Evolutionary conservation across 2,888 invertebrate species (phyloP), one percentile per base, ranked within the genome.

Genomic region (Sesia apiformis): DNA sequence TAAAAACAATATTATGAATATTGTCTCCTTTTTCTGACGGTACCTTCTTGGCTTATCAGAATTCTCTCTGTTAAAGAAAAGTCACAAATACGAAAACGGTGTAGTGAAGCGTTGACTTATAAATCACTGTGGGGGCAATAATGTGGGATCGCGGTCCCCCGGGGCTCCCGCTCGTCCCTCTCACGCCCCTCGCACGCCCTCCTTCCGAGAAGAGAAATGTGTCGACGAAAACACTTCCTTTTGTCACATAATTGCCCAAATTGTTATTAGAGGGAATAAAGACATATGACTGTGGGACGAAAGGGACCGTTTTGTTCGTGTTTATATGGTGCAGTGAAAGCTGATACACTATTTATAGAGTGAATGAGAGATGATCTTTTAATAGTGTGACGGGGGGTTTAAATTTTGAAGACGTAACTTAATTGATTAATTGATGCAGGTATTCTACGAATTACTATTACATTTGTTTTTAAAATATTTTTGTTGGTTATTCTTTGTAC

Each of bases 251-350:
- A 87, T 88, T 84, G 84, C 81, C 81, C 74, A 84, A 89, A 89
- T 87, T 87, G 89, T 88, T 89, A 89, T 89, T 89, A 88, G 84
- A 78, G 78, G 76, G 81, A 87, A 88, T 88, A 87, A 84, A 89
- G 88, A 88, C 87, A 83, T 84, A 89, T 87, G 84, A 75, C 80
- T 76, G 74, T 70, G 78, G 76, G 67, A 62, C 55, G 59, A 59
- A 50, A 50, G 60, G 59, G 63, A 66, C 60, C 64, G 66, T 69
- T 70, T 69, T 69, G 68, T 72, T 61, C 63, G 57, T 63, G 57
- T 63, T 70, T 66, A 67, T 69, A 71, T 67, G 69, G 67, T 66
- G 63, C 65, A 65, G 65, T 61, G 65, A 63, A 68, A 61, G 62
- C 55, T 38, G 53, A 51, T 51, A 39, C 40, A 8, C 74, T 82